Evolutionary conservation across 2,113 vertebrate species (phyloP).

Genomic region (Numida meleagris): DNA sequence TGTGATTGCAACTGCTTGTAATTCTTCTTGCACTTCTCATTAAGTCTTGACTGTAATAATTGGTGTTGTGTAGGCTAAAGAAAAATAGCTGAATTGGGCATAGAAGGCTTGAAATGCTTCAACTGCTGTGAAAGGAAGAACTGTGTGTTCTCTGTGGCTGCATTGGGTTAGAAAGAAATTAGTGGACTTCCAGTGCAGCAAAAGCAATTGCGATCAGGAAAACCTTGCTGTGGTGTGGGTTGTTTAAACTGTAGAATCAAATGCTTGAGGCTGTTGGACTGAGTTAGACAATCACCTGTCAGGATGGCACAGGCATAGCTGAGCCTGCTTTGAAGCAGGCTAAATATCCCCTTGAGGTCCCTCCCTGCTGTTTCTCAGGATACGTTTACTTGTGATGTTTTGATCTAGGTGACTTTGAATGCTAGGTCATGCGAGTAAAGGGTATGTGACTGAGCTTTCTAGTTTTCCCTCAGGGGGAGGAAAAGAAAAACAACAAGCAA

Average conservation of each 20-base stretch:
- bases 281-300: background rate
- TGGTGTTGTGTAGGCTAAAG: background rate
- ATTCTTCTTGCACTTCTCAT: background rate
- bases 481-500: background rate
- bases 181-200: background rate
- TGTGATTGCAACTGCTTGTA: background rate
- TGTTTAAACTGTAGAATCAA: background rate
- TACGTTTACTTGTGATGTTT: background rate
- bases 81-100: background rate
- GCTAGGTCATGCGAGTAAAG: background rate
- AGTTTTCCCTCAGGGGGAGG: background rate
- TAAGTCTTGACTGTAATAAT: background rate
- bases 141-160: background rate
- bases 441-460: background rate
- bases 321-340: slow-evolving; percentile 18
- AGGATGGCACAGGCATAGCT: background rate
- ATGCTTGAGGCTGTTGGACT: background rate
- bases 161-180: background rate
- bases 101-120: background rate
- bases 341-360: background rate
- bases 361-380: background rate
- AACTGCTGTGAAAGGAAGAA: background rate
- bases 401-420: slow-evolving; percentile 18
- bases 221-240: background rate
- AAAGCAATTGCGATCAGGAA: background rate